Conservation (phyloP, 2,888 invertebrate species). For the Smittia aterrima region DNA sequence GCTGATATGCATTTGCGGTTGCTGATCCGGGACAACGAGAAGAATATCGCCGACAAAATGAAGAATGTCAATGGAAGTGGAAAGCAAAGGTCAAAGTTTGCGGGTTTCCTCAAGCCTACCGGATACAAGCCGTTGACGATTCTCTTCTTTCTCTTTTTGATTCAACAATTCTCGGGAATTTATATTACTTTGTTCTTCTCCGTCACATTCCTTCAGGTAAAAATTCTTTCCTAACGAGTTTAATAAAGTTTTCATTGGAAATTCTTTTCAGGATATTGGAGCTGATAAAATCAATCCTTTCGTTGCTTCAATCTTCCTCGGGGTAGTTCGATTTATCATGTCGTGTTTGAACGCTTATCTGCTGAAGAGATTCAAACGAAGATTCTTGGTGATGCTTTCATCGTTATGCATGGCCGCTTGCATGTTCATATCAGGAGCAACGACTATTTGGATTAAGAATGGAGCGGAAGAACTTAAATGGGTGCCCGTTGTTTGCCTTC, state of each 20-base stretch:
- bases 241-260: constrained; percentile 42
- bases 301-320: constrained; percentile 59
- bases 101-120: constrained; percentile 57
- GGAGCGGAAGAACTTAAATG: constrained; percentile 50
- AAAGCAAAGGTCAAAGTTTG: constrained; percentile 49
- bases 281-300: constrained; percentile 56
- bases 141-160: constrained; percentile 58
- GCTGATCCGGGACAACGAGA: constrained; percentile 58
- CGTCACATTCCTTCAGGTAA: constrained; percentile 59
- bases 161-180: constrained; percentile 62
- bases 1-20: constrained; percentile 57
- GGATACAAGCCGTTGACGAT: constrained; percentile 61
- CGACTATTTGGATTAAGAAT: constrained; percentile 55
- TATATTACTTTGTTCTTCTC: constrained; percentile 63
- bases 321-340: constrained; percentile 58
- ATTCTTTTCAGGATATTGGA: constrained; percentile 54
- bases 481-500: constrained; percentile 57
- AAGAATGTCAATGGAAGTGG: constrained; percentile 14
- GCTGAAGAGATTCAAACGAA: constrained; percentile 56
- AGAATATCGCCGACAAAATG: constrained; percentile 53
- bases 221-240: neutral
- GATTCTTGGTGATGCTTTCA: constrained; percentile 57
- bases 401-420: constrained; percentile 59
- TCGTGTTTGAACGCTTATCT: constrained; percentile 60
- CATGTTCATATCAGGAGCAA: constrained; percentile 60